Conservation (phyloP, 2,797 vertebrate genomes). For the Sylvia borin region DNA sequence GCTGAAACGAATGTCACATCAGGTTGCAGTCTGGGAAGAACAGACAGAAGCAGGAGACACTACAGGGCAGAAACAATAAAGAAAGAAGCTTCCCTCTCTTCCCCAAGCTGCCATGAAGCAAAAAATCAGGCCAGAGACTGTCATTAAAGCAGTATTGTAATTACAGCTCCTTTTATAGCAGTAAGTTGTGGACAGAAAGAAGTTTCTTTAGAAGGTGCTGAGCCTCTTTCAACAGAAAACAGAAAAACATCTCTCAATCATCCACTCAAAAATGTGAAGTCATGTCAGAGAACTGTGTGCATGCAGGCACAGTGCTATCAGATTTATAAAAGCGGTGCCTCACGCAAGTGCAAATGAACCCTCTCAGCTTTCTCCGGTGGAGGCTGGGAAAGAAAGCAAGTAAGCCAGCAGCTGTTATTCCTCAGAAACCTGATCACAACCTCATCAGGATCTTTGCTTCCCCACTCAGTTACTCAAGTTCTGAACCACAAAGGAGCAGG, state of each 20-base stretch:
- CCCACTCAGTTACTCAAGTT: not conserved
- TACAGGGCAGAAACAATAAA: not conserved
- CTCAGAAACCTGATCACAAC: constrained; percentile 19
- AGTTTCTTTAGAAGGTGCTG: not conserved
- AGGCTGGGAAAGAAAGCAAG: not conserved
- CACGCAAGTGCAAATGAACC: not conserved
- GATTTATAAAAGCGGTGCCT: not conserved
- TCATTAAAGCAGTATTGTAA: not conserved
- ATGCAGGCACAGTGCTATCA: not conserved
- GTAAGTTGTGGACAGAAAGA: not conserved
- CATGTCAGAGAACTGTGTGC: not conserved
- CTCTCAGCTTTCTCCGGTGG: constrained; percentile 8
- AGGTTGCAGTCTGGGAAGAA: not conserved
- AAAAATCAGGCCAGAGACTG: not conserved
- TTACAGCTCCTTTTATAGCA: not conserved
- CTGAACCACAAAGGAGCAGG: not conserved
- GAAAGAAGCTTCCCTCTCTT: not conserved
- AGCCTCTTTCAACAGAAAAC: not conserved
- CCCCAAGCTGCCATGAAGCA: not conserved
- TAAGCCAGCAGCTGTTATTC: constrained; percentile 30
- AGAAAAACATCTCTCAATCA: not conserved
- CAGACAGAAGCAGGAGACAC: not conserved
- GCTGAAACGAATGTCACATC: constrained; percentile 24
- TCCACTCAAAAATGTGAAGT: not conserved
- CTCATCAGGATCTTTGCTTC: not conserved